Evolutionary conservation across 2,888 invertebrate species (phyloP), one percentile per base, ranked within the genome.

Genomic region (Cosmia pyralina): DNA sequence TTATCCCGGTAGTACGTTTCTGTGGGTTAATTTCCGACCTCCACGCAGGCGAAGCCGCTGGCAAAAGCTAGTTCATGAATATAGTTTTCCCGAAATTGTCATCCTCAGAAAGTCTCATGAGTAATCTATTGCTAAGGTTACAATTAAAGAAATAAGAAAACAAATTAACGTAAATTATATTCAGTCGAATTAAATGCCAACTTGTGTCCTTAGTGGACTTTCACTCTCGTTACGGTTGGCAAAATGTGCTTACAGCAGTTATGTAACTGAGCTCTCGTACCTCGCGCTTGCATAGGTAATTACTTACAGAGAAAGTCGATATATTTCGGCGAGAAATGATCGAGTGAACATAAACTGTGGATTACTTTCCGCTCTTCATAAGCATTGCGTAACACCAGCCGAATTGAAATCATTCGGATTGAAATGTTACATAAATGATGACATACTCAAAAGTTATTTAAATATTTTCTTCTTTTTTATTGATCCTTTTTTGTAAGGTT

Each of bases 261-360:
- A 82, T 86, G 86, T 91, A 93, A 93, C 85, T 67, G 41, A 76
- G 72, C 66, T 77, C 83, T 81, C 84, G 85, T 58, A 67, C 70
- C 65, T 71, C 84, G 72, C 79, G 86, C 89, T 89, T 86, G 84
- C 90, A 88, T 78, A 81, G 80, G 92, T 93, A 93, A 94, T 94
- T 94, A 92, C 90, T 85, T 73, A 75, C 78, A 84, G 95, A 92
- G 95, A 95, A 96, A 96, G 95, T 94, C 89, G 89, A 92, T 94
- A 92, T 90, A 94, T 94, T 94, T 94, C 91, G 93, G 90, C 87
- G 88, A 90, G 90, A 92, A 93, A 92, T 94, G 90, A 94, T 94
- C 91, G 90, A 93, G 90, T 88, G 90, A 88, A 85, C 90, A 90
- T 90, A 86, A 92, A 89, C 89, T 88, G 88, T 86, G 65, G 77